phyloP scores from a whole-genome alignment of 2,888 invertebrate species.

The Xestia sexstrigata region DNA sequence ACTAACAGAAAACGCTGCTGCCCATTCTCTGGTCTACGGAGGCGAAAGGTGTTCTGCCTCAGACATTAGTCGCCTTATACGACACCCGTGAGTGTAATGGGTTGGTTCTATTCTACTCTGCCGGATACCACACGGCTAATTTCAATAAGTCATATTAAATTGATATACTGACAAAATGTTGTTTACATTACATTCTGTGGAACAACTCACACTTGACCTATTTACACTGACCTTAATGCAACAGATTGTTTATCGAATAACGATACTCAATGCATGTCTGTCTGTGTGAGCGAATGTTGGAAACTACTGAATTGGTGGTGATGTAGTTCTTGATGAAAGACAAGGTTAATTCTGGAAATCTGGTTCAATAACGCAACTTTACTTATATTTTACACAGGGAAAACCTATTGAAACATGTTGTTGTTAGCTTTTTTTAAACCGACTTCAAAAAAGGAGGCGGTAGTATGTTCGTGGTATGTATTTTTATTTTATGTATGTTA shows the following conservation, averaged over 20 bases:
- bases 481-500: no score
- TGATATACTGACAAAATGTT: conserved; percentile 41
- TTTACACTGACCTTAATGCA: conserved; percentile 57
- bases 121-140: no score
- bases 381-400: no score
- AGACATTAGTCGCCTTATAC: no score
- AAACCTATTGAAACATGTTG: neutral
- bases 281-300: conserved; percentile 17
- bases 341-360: neutral
- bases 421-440: no score
- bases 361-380: neutral
- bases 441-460: no score
- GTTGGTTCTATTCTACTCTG: no score
- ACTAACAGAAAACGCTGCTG: no score
- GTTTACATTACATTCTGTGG: conserved; percentile 45
- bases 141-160: conserved; percentile 6
- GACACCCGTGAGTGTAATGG: no score
- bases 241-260: conserved; percentile 51
- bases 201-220: conserved; percentile 64
- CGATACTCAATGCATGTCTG: conserved; percentile 18
- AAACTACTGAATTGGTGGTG: conserved; percentile 11
- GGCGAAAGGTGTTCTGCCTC: no score
- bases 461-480: no score
- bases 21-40: no score
- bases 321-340: conserved; percentile 14